These are phyloP conservation scores for Neoseiulus cucumeris DNA, from an alignment of 1,140 invertebrate species.

Conservation along the genomic window DNA sequence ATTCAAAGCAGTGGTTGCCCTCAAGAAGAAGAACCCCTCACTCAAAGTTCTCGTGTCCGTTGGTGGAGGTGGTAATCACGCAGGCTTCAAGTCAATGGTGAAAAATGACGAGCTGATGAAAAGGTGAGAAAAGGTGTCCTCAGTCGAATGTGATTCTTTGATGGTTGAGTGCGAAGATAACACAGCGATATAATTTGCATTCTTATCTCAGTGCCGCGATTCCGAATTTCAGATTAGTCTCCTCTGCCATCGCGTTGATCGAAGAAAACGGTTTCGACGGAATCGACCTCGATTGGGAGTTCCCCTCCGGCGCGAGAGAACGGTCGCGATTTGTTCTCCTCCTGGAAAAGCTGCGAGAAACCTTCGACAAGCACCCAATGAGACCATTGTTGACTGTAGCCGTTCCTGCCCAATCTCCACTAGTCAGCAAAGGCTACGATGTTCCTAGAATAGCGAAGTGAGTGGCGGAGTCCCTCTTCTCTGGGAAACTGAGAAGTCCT, in stretches of 20 bases:
- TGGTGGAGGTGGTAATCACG: constrained; percentile 37
- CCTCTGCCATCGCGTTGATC: background rate
- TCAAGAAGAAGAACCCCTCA: constrained; percentile 42
- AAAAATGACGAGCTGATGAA: background rate
- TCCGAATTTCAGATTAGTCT: background rate
- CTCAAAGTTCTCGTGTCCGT: constrained; percentile 55
- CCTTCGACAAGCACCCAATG: constrained; percentile 27
- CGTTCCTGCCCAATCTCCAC: constrained; percentile 45
- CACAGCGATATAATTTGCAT: no score
- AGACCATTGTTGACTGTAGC: constrained; percentile 41
- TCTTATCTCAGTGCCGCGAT: no score
- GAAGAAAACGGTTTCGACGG: constrained; percentile 45
- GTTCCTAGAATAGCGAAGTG: constrained; percentile 47
- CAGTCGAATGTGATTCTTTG: no score
- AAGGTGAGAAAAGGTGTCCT: background rate
- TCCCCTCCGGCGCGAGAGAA: constrained; percentile 42
- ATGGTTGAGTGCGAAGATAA: no score
- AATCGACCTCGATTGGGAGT: constrained; percentile 68
- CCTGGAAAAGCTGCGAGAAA: constrained; percentile 41
- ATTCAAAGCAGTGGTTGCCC: constrained; percentile 33
- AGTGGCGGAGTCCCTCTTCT: constrained; percentile 18
- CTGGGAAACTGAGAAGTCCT: no score
- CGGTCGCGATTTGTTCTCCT: background rate
- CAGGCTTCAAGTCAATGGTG: constrained; percentile 35
- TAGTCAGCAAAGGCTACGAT: constrained; percentile 50